phyloP scores from a whole-genome alignment of 2,888 invertebrate genomes.

The Bellardia bayeri region DNA sequence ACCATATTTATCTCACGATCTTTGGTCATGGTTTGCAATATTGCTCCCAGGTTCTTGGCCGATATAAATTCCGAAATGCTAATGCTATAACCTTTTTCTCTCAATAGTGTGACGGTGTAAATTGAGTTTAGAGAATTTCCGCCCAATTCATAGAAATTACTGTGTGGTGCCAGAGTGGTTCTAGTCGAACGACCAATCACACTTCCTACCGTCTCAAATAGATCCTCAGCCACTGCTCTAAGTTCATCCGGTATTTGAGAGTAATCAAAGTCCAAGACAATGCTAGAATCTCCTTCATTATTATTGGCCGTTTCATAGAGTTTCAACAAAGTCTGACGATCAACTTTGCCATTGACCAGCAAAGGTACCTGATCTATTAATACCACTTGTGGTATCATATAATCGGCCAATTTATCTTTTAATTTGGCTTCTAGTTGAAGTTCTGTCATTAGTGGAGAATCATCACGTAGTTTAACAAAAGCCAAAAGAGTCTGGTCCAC shows the following conservation, averaged over 20 bases:
- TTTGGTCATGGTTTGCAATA: constrained; percentile 86
- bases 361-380: constrained; percentile 90
- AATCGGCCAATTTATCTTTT: constrained; percentile 88
- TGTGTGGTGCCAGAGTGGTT: constrained; percentile 86
- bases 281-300: constrained; percentile 84
- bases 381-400: constrained; percentile 92
- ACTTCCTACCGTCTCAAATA: constrained; percentile 90
- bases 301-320: constrained; percentile 90
- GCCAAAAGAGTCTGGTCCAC: constrained; percentile 90
- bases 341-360: constrained; percentile 94
- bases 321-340: constrained; percentile 90
- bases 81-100: constrained; percentile 91
- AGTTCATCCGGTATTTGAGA: constrained; percentile 86
- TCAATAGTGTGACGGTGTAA: constrained; percentile 90
- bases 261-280: constrained; percentile 88
- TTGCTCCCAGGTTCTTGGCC: constrained; percentile 89
- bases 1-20: constrained; percentile 79
- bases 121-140: constrained; percentile 95
- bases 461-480: constrained; percentile 86
- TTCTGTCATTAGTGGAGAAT: constrained; percentile 84
- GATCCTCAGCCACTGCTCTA: constrained; percentile 87
- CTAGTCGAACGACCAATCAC: constrained; percentile 89
- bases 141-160: constrained; percentile 93
- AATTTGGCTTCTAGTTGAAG: constrained; percentile 88
- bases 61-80: constrained; percentile 93